Evolutionary conservation across 2,113 vertebrate genomes (phyloP), one percentile per base, ranked within the genome.

Genomic region (Cichladusa arquata): DNA sequence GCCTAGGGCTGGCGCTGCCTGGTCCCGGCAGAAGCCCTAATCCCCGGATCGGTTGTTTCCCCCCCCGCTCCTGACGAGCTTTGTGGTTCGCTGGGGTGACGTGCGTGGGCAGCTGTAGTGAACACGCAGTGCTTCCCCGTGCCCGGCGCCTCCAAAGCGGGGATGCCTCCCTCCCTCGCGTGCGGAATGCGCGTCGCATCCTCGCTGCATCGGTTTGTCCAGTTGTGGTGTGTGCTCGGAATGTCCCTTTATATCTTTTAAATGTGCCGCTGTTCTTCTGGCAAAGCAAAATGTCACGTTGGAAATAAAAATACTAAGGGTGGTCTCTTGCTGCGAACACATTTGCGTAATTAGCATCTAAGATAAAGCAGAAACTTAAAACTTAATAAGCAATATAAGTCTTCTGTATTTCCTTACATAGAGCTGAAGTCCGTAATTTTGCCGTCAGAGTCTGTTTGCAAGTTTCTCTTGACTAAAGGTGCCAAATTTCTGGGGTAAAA

Each of bases 71-170:
- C 2, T 8, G 11, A 1, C 11, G 5, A 4, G 34, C 26, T 16
- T 4, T 16, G 1, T 2, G 1, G 57, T 12, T 56, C 5, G 0
- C 31, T 11, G 28, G 0, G 42, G 19, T 20, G 73, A 7, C 22
- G 0, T 2, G 65, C 13, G 2, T 7, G 65, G 31, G 14, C 79
- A 3, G 26, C 1, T 34, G 1, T 8, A 5, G 3, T 2, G 34
- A 3, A 1, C 14, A 1, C 1, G 0, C 4, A 0, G 45, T 1
- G 62, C 25, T 29, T 3, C 36, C 23, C 28, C 47, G 0, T 40
- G 47, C 61, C 13, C 6, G 70, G 2, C 23, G 0, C 1, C 17
- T 10, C n/a, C 40, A 1, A 0, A 48, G 72, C 18, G 4, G 44
- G 0, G 40, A 3, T 72, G 44, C 12, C 8, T 71, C 34, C 12